Percentiles rank a stretch among this genome's conserved stretches.
Evolutionary conservation across 2,113 vertebrate genomes (phyloP).

Genomic region (Epinephelus moara): DNA sequence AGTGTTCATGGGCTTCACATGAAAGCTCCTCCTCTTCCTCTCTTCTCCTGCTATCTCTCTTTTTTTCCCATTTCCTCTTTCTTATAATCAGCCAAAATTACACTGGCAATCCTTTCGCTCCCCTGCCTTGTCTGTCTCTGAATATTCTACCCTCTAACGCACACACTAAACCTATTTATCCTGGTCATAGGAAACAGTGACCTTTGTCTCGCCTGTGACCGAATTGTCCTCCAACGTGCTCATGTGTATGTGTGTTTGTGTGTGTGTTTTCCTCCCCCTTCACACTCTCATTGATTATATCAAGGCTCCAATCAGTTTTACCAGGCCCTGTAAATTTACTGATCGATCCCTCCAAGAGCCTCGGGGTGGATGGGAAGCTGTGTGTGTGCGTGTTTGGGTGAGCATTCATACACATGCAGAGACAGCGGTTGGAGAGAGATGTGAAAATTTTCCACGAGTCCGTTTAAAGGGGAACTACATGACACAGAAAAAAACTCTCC

Average conservation of each 20-base stretch:
- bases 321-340: slow-evolving; percentile 62
- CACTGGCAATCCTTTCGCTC: slow-evolving; percentile 36
- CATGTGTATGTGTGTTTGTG: not conserved
- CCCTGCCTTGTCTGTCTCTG: slow-evolving; percentile 30
- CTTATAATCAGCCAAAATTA: slow-evolving; percentile 45
- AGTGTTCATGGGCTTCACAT: slow-evolving; percentile 56
- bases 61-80: slow-evolving; percentile 25
- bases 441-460: slow-evolving; percentile 15
- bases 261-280: slow-evolving; percentile 40
- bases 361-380: slow-evolving; percentile 33
- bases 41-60: slow-evolving; percentile 23
- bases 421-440: slow-evolving; percentile 13
- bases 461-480: not conserved
- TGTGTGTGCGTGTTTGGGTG: slow-evolving; percentile 12
- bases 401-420: slow-evolving; percentile 11
- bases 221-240: slow-evolving; percentile 30
- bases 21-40: slow-evolving; percentile 61
- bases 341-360: slow-evolving; percentile 62
- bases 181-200: slow-evolving; percentile 41
- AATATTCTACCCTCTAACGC: slow-evolving; percentile 17
- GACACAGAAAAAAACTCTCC: slow-evolving; percentile 4
- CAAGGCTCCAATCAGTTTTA: slow-evolving; percentile 65
- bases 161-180: slow-evolving; percentile 12
- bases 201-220: slow-evolving; percentile 46
- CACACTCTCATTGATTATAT: slow-evolving; percentile 65